These are phyloP conservation scores for Petrosia ficiformis DNA, from an alignment of 37 sponge, comb jelly and placozoan species.

Conservation along the genomic window DNA sequence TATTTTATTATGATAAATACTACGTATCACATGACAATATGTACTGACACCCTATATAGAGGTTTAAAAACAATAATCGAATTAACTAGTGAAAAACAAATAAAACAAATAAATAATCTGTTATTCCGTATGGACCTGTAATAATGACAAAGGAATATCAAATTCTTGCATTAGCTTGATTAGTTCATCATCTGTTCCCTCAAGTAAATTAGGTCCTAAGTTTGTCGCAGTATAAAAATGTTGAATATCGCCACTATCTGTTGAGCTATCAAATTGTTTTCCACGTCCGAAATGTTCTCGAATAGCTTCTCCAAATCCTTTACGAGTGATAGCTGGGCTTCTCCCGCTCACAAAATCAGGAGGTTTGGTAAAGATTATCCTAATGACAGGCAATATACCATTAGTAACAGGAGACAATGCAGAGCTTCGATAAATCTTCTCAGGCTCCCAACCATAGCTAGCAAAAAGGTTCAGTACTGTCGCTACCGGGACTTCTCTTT, in stretches of 20 bases:
- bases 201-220: slow-evolving; percentile 21
- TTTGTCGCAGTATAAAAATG: background rate
- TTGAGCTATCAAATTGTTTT: background rate
- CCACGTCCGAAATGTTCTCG: too few species aligned
- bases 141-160: slow-evolving; percentile 59
- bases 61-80: too few species aligned
- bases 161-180: slow-evolving; percentile 74
- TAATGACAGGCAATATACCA: slow-evolving; percentile 36
- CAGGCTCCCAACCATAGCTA: slow-evolving; percentile 54
- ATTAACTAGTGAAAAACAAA: too few species aligned
- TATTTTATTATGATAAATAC: too few species aligned
- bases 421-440: slow-evolving; percentile 58
- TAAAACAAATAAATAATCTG: too few species aligned
- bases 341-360: background rate
- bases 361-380: slow-evolving; percentile 45
- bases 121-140: too few species aligned
- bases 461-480: slow-evolving; percentile 58
- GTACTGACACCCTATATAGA: too few species aligned
- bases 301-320: background rate
- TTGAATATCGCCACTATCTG: background rate
- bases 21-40: too few species aligned
- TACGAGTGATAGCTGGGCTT: background rate
- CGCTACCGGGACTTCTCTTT: slow-evolving; percentile 38
- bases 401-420: slow-evolving; percentile 19
- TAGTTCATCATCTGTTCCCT: slow-evolving; percentile 71